A percentile compares a stretch with the other conserved stretches of the same genome.
phyloP scores from a whole-genome alignment of 2,113 vertebrate genomes.

The Chaenogobius annularis region DNA sequence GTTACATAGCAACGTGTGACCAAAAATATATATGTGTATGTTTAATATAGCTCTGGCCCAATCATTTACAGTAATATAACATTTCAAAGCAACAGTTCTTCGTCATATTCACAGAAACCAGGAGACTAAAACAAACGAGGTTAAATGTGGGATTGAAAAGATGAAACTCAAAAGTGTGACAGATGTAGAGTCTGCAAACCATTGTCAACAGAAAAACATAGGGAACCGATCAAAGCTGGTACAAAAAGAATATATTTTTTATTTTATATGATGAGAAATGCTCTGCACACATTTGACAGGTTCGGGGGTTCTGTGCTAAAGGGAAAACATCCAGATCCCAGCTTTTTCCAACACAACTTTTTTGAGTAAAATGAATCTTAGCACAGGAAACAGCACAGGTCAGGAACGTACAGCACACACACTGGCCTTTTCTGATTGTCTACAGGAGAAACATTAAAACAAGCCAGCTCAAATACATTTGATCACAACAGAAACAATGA shows the following conservation, averaged over 20 bases:
- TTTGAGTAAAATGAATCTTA: slow-evolving; percentile 17
- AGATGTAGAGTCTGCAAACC: background rate
- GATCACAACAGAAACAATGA: background rate
- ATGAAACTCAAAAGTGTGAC: background rate
- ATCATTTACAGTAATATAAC: too few relatives aligned
- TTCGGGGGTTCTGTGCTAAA: slow-evolving; percentile 45
- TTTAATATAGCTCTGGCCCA: too few relatives aligned
- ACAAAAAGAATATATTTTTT: slow-evolving; percentile 52
- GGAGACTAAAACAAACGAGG: too few relatives aligned
- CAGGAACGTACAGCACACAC: slow-evolving; percentile 19
- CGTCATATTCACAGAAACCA: too few relatives aligned
- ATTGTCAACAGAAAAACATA: slow-evolving; percentile 34
- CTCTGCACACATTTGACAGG: slow-evolving; percentile 45
- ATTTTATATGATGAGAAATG: slow-evolving; percentile 56
- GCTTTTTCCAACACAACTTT: slow-evolving; percentile 9
- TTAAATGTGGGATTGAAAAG: too few relatives aligned
- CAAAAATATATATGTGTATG: too few relatives aligned
- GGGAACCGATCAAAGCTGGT: slow-evolving; percentile 24
- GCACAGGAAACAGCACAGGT: slow-evolving; percentile 13
- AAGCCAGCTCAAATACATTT: background rate
- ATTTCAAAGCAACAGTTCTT: too few relatives aligned
- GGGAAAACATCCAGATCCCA: slow-evolving; percentile 31
- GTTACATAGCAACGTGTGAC: too few relatives aligned
- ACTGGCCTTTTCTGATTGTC: slow-evolving; percentile 11
- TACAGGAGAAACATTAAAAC: background rate